Evolutionary conservation across 2,113 vertebrate genomes (phyloP), one percentile per base, ranked within the genome.

Genomic region (Xyrauchen texanus): DNA sequence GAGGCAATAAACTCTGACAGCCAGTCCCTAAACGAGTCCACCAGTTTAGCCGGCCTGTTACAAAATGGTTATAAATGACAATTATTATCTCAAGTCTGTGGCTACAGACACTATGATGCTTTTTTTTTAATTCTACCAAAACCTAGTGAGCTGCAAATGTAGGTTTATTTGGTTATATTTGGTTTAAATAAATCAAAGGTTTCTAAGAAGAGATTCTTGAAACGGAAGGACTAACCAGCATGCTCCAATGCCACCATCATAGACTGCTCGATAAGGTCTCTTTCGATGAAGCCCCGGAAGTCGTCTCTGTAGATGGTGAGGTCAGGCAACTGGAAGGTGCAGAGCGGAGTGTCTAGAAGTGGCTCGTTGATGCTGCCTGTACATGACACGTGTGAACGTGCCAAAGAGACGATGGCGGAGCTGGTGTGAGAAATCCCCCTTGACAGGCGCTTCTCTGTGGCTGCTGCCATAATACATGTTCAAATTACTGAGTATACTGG

Each of bases 321-420:
- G 90, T 99, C 97, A 0, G 98, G 98, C 72, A 99, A 93, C 90
- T 99, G 97, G 93, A 99, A 99, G 82, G 98, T 98, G 93, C 96
- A 99, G 70, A 99, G 86, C 4, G 98, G 98, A 72, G 94, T 98
- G 91, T 99, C 97, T 91, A 96, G 92, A 12, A 96, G 93, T 0
- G 93, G 94, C 21, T 98, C 96, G 3, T 66, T 88, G 78, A 84
- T 86, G n/a, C 90, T 90, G 68, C 94, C 93, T 0, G 93, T 94
- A 92, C 91, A 96, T 84, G 95, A 97, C 80, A 98, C 94, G 0
- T 98, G 96, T 12, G 96, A 97, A 0, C 96, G 96, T 0, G 97
- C 96, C 91, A 98, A 82, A 13, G 96, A 98, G 79, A 98, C 95
- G 13, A 98, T 97, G 90, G 95, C 94, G 8, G 97, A 98, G 84